phyloP scores from a whole-genome alignment of 1,140 invertebrate species.

The Cotesia chilonis region DNA sequence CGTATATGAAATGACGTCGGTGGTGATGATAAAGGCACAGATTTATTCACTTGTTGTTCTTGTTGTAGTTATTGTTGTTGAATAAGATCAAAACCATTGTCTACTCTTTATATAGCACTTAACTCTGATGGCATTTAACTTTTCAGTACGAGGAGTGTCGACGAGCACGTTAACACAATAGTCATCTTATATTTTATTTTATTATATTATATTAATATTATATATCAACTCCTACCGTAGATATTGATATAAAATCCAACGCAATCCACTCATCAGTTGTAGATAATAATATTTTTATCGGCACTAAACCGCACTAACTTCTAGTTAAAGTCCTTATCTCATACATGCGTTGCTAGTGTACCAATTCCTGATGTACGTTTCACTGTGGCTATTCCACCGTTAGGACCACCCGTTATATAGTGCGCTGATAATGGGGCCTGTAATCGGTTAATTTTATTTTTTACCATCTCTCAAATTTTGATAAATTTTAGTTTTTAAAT shows the following conservation, averaged over 20 bases:
- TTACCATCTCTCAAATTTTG: no score
- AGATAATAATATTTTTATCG: background rate
- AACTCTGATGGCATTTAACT: no score
- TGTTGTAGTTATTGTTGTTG: background rate
- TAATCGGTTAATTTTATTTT: background rate
- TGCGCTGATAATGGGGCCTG: conserved; percentile 63
- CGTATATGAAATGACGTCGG: no score
- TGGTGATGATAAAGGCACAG: no score
- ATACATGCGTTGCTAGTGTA: conserved; percentile 71
- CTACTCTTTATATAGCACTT: no score
- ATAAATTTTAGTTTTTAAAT: no score
- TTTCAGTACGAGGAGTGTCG: no score
- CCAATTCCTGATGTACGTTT: conserved; percentile 64
- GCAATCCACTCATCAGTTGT: background rate
- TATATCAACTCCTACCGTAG: background rate
- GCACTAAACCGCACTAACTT: conserved; percentile 47
- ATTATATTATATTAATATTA: conserved; percentile 8
- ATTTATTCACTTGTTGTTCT: background rate
- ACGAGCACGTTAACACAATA: no score
- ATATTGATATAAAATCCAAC: conserved; percentile 6
- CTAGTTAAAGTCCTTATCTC: conserved; percentile 64
- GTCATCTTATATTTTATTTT: background rate
- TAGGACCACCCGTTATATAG: conserved; percentile 65
- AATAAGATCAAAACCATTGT: conserved; percentile 3
- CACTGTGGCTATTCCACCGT: conserved; percentile 65